Evolutionary conservation across 2,797 vertebrate genomes (phyloP), one percentile per base, ranked within the genome.

Genomic region (Odontamblyopus rebecca): DNA sequence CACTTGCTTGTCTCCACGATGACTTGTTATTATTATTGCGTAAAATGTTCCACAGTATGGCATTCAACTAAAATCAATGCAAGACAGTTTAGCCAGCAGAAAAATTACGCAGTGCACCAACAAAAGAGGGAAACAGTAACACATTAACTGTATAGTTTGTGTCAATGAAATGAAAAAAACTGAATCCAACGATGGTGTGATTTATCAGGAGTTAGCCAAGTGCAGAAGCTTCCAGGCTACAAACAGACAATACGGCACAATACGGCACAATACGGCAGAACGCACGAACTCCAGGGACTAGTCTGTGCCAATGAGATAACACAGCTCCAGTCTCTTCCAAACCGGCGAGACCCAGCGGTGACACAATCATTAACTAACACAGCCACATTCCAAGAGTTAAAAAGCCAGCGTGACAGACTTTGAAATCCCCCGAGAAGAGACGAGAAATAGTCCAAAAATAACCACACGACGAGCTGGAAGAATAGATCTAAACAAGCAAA

Each of bases 401-500:
- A 38, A 71, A 6, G 67, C n/a, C 38, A 41, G 67, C 16, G 71
- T 18, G 27, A 60, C 59, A 60, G 11, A 74, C 56, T 68, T 54
- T 62, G 44, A 6, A 57, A 27, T 1, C 59, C 0, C 65, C 66
- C 50, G 63, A 26, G 62, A 6, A 2, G 53, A 35, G 72, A 60
- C 35, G 30, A 66, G 54, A 66, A 75, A 68, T 62, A 73, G 68
- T 75, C 74, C 38, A 61, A 4, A 71, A 30, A 70, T 32, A 38
- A 76, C 62, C 29, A 16, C 63, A 75, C 9, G 6, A 11, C 7
- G n/a, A 63, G 61, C 48, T 76, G 64, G 84, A 85, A 73, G 87
- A 83, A 23, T 2, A 53, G 13, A 51, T 29, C 9, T 18, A 41
- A 13, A 62, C 61, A 38, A 11, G 13, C 6, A 9, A 23, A 54